Evolutionary conservation across 1,140 invertebrate species (phyloP).

Genomic region (Eurosta solidaginis): DNA sequence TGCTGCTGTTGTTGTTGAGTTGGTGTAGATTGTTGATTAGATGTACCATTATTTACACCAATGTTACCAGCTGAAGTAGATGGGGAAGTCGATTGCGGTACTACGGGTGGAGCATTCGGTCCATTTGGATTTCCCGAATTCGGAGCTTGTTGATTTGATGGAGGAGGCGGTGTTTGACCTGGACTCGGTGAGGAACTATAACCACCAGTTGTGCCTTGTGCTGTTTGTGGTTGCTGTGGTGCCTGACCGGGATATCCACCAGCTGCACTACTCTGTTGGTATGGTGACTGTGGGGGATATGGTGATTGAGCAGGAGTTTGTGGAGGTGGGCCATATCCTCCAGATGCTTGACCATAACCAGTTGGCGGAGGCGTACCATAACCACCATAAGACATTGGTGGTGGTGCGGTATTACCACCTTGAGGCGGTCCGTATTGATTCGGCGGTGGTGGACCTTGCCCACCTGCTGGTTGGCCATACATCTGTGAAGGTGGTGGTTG

Average conservation of each 20-base stretch:
- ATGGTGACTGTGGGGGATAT: slow-evolving; percentile 41
- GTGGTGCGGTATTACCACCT: slow-evolving; percentile 47
- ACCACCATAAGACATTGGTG: slow-evolving; percentile 51
- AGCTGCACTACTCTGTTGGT: slow-evolving; percentile 43
- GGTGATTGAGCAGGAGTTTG: slow-evolving; percentile 46
- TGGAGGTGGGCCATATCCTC: slow-evolving; percentile 42
- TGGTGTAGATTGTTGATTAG: slow-evolving; percentile 37
- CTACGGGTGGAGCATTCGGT: slow-evolving; percentile 44
- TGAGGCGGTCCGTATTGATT: slow-evolving; percentile 57
- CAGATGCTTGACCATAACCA: slow-evolving; percentile 40
- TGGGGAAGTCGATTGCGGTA: slow-evolving; percentile 50
- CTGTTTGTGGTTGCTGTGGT: slow-evolving; percentile 39
- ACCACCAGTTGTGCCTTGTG: slow-evolving; percentile 36
- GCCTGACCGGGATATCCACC: slow-evolving; percentile 41
- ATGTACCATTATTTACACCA: slow-evolving; percentile 3
- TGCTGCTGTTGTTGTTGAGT: slow-evolving; percentile 41
- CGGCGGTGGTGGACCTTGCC: slow-evolving; percentile 57
- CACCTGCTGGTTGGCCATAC: slow-evolving; percentile 56
- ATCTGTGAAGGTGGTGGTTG: slow-evolving; percentile 51
- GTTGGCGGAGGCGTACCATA: slow-evolving; percentile 48
- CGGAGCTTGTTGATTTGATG: slow-evolving; percentile 37
- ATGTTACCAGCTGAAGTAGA: slow-evolving; percentile 35
- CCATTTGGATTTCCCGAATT: slow-evolving; percentile 45
- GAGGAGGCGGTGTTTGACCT: slow-evolving; percentile 53
- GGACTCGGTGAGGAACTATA: slow-evolving; percentile 54